Percentiles rank a stretch among this genome's conserved stretches.
Evolutionary conservation across 2,113 vertebrate genomes (phyloP).

Genomic region (Gopherus evgoodei): DNA sequence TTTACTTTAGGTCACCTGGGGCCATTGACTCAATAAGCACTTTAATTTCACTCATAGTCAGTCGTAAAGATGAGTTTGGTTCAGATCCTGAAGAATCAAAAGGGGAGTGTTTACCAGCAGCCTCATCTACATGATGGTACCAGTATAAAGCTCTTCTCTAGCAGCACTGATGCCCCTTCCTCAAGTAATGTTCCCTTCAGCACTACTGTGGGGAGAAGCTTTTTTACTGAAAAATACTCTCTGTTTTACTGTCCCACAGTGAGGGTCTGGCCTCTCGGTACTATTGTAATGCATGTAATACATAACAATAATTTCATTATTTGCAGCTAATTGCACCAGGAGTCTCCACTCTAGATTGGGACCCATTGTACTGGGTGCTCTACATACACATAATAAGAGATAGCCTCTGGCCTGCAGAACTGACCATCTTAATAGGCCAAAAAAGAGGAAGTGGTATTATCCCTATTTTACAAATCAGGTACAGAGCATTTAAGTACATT

Average conservation of each 20-base stretch:
- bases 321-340: background rate
- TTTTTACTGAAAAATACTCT: background rate
- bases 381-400: fast-evolving
- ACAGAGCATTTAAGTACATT: background rate
- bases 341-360: fast-evolving
- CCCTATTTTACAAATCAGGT: background rate
- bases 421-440: background rate
- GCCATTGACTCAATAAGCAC: conserved; percentile 12
- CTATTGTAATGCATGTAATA: fast-evolving
- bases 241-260: background rate
- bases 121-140: background rate
- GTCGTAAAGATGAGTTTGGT: too few relatives aligned
- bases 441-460: background rate
- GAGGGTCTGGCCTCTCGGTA: background rate
- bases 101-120: background rate
- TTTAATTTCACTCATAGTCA: conserved; percentile 25
- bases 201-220: background rate
- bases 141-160: background rate
- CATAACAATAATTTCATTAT: background rate
- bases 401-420: background rate
- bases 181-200: background rate
- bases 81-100: background rate
- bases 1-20: conserved; percentile 29
- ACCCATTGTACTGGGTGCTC: fast-evolving
- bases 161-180: background rate